Percentiles rank a stretch among this genome's conserved stretches.
Conservation (phyloP, 2,113 vertebrate genomes). For the Coptodon bakossiorum region DNA sequence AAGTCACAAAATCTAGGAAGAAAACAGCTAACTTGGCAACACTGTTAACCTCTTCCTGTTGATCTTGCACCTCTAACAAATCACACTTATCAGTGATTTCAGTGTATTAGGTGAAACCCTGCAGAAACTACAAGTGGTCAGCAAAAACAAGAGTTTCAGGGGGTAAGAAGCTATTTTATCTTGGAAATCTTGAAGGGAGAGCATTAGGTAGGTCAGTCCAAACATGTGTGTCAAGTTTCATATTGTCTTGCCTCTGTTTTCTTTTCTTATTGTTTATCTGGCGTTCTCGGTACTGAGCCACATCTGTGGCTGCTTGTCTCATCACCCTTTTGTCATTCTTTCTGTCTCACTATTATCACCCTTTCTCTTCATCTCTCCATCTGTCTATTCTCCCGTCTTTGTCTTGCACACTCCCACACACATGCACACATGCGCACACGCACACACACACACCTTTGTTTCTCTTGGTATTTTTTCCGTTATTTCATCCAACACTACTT, state of each 20-base stretch:
- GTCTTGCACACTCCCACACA: not conserved
- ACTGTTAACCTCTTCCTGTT: not conserved
- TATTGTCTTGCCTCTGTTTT: not conserved
- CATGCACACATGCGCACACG: not conserved
- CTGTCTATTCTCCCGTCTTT: not conserved
- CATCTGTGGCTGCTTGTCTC: constrained; percentile 22
- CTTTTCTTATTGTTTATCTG: not conserved
- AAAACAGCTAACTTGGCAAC: not conserved
- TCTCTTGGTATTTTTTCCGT: constrained; percentile 29
- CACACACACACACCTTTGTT: not conserved
- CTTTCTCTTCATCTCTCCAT: not conserved
- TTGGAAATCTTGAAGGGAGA: not conserved
- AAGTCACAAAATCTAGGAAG: not conserved
- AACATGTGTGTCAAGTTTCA: not conserved
- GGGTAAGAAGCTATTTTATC: not conserved
- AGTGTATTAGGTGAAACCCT: not conserved
- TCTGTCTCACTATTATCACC: not conserved
- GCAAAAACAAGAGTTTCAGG: not conserved
- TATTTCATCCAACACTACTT: constrained; percentile 56
- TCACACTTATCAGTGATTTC: not conserved
- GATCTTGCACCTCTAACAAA: not conserved
- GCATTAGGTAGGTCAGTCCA: not conserved
- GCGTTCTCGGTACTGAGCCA: not conserved
- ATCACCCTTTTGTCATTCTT: not conserved
- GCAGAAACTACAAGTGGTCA: not conserved